Base-by-base conservation (phyloP, 2,113 vertebrate species). In the Typhlomys cinereus region DNA sequence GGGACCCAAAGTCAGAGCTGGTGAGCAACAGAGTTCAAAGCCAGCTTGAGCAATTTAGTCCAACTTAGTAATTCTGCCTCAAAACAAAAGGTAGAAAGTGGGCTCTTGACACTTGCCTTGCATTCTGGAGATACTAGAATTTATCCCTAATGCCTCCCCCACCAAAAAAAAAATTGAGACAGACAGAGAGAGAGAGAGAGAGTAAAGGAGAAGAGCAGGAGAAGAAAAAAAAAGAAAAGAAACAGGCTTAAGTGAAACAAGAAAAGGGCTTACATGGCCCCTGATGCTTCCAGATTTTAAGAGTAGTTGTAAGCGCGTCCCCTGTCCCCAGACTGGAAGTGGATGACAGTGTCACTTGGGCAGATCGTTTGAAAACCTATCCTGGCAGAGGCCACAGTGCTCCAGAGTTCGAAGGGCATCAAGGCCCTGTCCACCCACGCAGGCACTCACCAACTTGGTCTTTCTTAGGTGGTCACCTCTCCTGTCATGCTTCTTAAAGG, bases 401-500 rank as follows among this genome's bases (percentile, higher is more conserved):
- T 18, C 41, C 23, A 0, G 39, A n/a, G 17, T 54, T 7, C 14
- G 0, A 21, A 7, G 2, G 23, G 39, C 0, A 31, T 20, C 2
- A 10, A 5, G 64, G 46, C 64, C 59, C 9, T 7, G 0, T 2
- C n/a, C 5, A 9, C 15, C 46, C 2, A 4, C 15, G 44, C 1
- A 4, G 27, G 15, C 44, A 14, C 97, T 97, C 97, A 99, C 99
- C 98, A 91, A 97, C 91, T 97, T 99, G 36, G 90, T 52, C 96
- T 98, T 99, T 95, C 97, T 98, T 11, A 96, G 96, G 75, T 98
- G 98, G 10, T 97, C 97, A 0, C 98, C 98, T 95, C 98, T 99
- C 96, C 97, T 99, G 81, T 99, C 99, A 0, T 97, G 98, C 97
- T 98, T 99, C 89, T 97, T 98, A 96, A 98, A 98, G 59, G 98